Base-by-base conservation (phyloP, 2,888 invertebrate species). In the Enchytraeus crypticus region DNA sequence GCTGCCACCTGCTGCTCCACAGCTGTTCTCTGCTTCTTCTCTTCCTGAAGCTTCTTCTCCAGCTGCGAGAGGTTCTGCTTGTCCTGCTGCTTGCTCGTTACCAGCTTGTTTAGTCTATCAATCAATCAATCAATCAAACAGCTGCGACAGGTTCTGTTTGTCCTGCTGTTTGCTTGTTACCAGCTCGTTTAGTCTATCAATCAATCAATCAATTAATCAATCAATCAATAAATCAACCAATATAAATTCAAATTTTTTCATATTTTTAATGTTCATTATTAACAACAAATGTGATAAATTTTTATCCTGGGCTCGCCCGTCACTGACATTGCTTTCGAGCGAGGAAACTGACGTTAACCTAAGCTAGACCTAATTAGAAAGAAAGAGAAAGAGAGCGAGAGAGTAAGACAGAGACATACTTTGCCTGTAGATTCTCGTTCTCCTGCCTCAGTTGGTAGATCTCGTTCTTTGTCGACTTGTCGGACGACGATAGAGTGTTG, bases 381-480 rank as follows among this genome's bases (percentile, higher is more conserved):
- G n/a, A n/a, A n/a, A n/a, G n/a, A n/a, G n/a, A n/a, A n/a, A n/a
- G n/a, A n/a, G n/a, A n/a, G n/a, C n/a, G n/a, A n/a, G n/a, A n/a
- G n/a, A n/a, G n/a, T n/a, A n/a, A n/a, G n/a, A 4, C n/a, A 56
- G 46, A 23, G 27, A 62, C 83, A 79, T 72, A 87, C 87, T 88
- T 88, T 77, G 86, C 87, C 77, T 92, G 92, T 71, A 92, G 82
- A 75, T 88, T 87, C 72, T 92, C 91, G 77, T 91, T 87, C 75
- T 90, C 90, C 75, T 88, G 87, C 80, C 89, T 88, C 76, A 91
- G 84, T 73, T 87, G 86, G 61, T 84, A 82, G 72, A 89, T 83
- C 79, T 92, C 90, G 70, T 86, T 84, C 73, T 84, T 84, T 45
- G 83, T 80, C 69, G 83, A 83, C 72, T 85, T 85, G 73, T 90